These are phyloP conservation scores for Platichthys stellatus DNA, from an alignment of 2,113 vertebrate species.

Conservation along the genomic window DNA sequence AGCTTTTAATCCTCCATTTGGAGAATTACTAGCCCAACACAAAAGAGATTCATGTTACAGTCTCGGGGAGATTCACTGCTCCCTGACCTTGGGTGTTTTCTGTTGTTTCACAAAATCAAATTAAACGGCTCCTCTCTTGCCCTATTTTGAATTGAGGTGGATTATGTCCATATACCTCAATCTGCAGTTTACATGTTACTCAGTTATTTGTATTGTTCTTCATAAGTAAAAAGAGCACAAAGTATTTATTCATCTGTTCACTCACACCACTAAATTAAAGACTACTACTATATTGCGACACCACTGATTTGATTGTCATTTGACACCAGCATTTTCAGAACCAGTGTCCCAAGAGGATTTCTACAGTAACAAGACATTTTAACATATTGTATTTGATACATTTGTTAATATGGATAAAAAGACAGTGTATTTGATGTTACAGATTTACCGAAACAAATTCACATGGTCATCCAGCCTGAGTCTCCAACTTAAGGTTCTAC, in stretches of 20 bases:
- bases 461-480: too few relatives aligned
- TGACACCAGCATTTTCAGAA: too few relatives aligned
- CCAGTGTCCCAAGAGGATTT: too few relatives aligned
- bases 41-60: slow-evolving; percentile 18
- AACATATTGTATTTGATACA: not conserved
- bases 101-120: slow-evolving; percentile 22
- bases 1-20: slow-evolving; percentile 51
- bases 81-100: slow-evolving; percentile 38
- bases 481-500: too few relatives aligned
- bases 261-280: not conserved
- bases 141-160: slow-evolving; percentile 6
- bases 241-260: too few relatives aligned
- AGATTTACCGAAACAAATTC: not conserved
- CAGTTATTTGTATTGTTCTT: not conserved
- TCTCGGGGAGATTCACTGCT: slow-evolving; percentile 31
- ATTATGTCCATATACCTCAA: not conserved
- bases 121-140: slow-evolving; percentile 5
- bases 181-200: slow-evolving; percentile 17
- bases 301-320: too few relatives aligned
- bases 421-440: not conserved
- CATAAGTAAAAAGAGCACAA: not conserved
- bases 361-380: not conserved
- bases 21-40: slow-evolving; percentile 30
- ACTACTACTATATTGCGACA: not conserved
- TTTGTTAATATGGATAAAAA: not conserved